Evolutionary conservation across 2,888 invertebrate genomes (phyloP).

Genomic region (Daptonema setosum): DNA sequence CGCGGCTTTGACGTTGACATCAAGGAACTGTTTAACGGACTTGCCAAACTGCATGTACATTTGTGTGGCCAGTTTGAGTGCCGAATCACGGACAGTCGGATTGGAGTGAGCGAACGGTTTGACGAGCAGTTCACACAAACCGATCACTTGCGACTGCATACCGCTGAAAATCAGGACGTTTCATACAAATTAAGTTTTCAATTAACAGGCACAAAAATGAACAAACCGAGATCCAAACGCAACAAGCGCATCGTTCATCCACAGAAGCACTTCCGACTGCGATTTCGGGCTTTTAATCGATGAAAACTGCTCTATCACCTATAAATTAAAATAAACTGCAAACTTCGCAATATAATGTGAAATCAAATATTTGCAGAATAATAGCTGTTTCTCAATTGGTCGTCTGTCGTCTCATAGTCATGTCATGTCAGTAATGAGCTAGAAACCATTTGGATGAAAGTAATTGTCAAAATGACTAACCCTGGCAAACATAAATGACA

Average conservation of each 20-base stretch:
- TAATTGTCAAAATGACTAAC: too few species aligned
- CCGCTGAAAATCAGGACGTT: too few species aligned
- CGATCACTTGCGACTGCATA: too few species aligned
- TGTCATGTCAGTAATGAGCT: too few species aligned
- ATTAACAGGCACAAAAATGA: not conserved
- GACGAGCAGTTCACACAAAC: not conserved
- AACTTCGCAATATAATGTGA: too few species aligned
- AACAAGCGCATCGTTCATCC: not conserved
- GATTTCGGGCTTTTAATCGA: not conserved
- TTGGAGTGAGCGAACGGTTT: not conserved
- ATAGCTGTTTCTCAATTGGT: too few species aligned
- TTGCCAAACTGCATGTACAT: not conserved
- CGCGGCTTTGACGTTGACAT: not conserved
- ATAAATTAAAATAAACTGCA: too few species aligned
- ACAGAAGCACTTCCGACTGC: not conserved
- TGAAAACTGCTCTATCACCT: not conserved
- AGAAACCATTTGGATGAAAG: too few species aligned
- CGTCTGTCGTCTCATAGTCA: too few species aligned
- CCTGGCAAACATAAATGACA: not conserved
- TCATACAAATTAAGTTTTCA: too few species aligned
- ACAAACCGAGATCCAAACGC: not conserved
- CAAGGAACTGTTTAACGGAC: not conserved
- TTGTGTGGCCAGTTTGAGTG: not conserved
- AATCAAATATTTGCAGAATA: too few species aligned
- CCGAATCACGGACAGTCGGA: not conserved